A percentile compares a stretch with the other conserved stretches of the same genome.
phyloP scores from a whole-genome alignment of 2,113 vertebrate genomes.

The Accipiter virgatus region DNA sequence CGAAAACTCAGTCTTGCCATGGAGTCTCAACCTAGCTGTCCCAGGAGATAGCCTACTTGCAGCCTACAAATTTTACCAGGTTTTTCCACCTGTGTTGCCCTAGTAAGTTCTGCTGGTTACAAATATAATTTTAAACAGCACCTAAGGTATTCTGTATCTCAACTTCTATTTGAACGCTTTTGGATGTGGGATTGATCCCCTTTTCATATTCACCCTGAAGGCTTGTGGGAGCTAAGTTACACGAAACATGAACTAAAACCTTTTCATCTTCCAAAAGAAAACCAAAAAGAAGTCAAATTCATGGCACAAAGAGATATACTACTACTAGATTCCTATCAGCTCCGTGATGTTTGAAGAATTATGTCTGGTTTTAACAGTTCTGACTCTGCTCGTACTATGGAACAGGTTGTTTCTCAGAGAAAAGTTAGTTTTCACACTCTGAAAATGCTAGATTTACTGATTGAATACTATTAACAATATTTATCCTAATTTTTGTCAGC shows the following conservation, averaged over 20 bases:
- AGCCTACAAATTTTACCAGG: not conserved
- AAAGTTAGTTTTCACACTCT: not conserved
- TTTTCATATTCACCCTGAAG: not conserved
- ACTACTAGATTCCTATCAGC: not conserved
- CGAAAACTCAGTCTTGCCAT: rapidly evolving
- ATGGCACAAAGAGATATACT: not conserved
- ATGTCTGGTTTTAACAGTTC: not conserved
- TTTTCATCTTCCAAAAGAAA: not conserved
- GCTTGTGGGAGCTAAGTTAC: not conserved
- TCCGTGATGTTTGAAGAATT: not conserved
- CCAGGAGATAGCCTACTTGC: not conserved
- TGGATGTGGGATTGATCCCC: not conserved
- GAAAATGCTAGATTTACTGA: not conserved
- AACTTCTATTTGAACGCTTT: not conserved
- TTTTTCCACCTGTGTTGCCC: not conserved
- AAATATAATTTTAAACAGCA: not conserved
- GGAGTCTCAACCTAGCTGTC: not conserved
- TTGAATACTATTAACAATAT: not conserved
- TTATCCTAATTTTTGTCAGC: not conserved
- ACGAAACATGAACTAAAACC: not conserved
- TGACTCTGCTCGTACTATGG: not conserved
- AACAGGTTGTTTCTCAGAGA: not conserved
- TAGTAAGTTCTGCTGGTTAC: not conserved
- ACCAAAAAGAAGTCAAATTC: not conserved
- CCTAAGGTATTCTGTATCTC: not conserved